phyloP scores from a whole-genome alignment of 2,797 vertebrate genomes.

The Parambassis ranga region DNA sequence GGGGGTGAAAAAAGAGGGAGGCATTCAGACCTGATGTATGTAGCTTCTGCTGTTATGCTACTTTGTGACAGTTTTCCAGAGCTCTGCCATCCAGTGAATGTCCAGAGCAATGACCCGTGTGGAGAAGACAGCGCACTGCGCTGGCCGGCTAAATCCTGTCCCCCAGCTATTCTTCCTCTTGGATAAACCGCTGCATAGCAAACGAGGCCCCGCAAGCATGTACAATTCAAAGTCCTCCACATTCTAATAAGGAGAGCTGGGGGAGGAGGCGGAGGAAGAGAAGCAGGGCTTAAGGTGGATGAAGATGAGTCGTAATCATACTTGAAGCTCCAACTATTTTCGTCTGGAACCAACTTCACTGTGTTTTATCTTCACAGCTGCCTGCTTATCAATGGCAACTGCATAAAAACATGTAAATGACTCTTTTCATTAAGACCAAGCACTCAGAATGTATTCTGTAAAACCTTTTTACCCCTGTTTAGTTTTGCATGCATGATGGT shows the following conservation, averaged over 20 bases:
- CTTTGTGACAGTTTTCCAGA: constrained; percentile 50
- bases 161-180: constrained; percentile 68
- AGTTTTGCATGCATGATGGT: no score
- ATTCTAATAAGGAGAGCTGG: constrained; percentile 44
- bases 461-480: no score
- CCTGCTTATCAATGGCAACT: no score
- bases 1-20: not conserved
- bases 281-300: constrained; percentile 39
- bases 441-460: no score
- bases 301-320: constrained; percentile 17
- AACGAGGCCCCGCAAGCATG: constrained; percentile 51
- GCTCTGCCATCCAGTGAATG: constrained; percentile 50
- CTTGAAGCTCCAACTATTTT: constrained; percentile 16
- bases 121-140: constrained; percentile 47
- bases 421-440: no score
- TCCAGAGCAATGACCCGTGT: constrained; percentile 67
- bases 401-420: no score
- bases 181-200: constrained; percentile 61
- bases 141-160: constrained; percentile 62
- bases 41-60: constrained; percentile 22
- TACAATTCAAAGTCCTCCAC: constrained; percentile 39
- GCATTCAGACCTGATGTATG: constrained; percentile 27
- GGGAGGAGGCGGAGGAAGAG: not conserved
- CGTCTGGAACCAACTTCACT: not conserved
- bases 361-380: constrained; percentile 13